Base-by-base conservation (phyloP, 2,888 invertebrate species). In the Blera fallax region DNA sequence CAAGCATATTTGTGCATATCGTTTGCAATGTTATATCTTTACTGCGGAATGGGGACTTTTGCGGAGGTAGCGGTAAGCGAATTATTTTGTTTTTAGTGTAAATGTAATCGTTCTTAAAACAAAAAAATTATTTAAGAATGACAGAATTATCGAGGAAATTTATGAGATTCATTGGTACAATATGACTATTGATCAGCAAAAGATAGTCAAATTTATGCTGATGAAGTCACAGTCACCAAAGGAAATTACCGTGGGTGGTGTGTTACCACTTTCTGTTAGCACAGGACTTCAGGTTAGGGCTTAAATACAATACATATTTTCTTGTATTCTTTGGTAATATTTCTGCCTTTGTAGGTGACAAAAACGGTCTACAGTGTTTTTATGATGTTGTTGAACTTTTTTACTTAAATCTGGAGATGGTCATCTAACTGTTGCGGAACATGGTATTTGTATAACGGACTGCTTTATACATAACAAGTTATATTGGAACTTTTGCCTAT, bases 291-390 rank as follows among this genome's bases (percentile, higher is more conserved):
- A 87, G 77, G 88, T 89, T 24, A 81, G 81, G 88, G 88, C 77
- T 84, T 3, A 40, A 1, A 5, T 14, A 0, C 34, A 34, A 4
- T 40, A 14, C 14, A n/a, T 14, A 40, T n/a, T 3, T 40, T 40
- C 6, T 40, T 37, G 10, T 10, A 37, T 76, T 50, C 14, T 40
- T 1, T 40, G 11, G 10, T 10, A 37, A 73, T 50, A n/a, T 62
- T 67, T 72, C 56, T 85, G n/a, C n/a, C n/a, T n/a, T n/a, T n/a
- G n/a, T n/a, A 89, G 90, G 90, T 89, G 78, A 87, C 89, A 67
- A 90, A 90, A 88, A 87, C 89, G 74, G 89, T 24, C 2, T 24
- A 24, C 24, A 24, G 24, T 24, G 24, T 24, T 24, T 24, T 24
- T 24, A 24, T 24, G 24, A 24, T 24, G 24, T 24, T 24, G 24